Base-by-base conservation (phyloP, 2,113 vertebrate species). In the Xyliphius kryptos region DNA sequence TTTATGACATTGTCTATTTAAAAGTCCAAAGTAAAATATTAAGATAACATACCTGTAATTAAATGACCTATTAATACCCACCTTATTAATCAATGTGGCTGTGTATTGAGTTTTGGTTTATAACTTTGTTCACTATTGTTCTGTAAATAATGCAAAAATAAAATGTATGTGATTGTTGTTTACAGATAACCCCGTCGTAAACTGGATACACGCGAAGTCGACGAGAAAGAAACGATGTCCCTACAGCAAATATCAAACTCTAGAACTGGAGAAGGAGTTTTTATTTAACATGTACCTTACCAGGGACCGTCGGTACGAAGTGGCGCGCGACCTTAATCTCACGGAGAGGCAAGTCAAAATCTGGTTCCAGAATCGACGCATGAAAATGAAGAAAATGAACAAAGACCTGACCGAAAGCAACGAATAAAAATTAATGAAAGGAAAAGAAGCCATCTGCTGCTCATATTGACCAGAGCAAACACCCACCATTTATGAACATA, bases 301-400 rank as follows among this genome's bases (percentile, higher is more conserved):
- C 66, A 85, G 90, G 85, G 90, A 92, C 86, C 89, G 89, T 67
- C 88, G 90, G 66, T 91, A 91, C 53, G 90, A 92, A 80, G 88
- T 92, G 70, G 90, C 90, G 72, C 81, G 90, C 69, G 87, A 90
- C 68, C 85, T 92, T 48, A 91, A 89, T 75, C 88, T 92, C 60
- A 91, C 88, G 44, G 90, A 92, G 77, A 84, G 90, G 70, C 90
- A 92, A 78, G 89, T 92, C 80, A 92, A 92, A 89, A 92, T 92
- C 79, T 92, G 90, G 90, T 92, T 91, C 85, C 90, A 92, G 70
- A 92, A 92, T 83, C 87, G 90, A 75, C 80, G 90, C 72, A 92
- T 91, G 90, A 92, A 92, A 83, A 90, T 91, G 90, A 92, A 92
- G 88, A 92, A 91, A 86, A 90, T 91, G 86, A 91, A 90, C 74